Conservation (phyloP, 2,888 invertebrate genomes). For the Limnephilus lunatus region DNA sequence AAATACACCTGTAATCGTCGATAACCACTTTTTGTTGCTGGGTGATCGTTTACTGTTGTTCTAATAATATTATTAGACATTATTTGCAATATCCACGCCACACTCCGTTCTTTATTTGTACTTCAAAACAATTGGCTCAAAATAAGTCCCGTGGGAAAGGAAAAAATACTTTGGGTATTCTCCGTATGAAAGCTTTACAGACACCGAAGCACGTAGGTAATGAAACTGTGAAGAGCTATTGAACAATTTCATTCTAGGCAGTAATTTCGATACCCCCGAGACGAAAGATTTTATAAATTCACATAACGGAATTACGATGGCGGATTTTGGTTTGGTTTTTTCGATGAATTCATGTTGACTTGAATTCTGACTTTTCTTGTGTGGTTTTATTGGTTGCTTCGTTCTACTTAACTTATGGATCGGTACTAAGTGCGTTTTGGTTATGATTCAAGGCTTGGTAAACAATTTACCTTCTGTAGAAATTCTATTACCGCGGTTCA, state of each 20-base stretch:
- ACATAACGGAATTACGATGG: not conserved
- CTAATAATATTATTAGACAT: conserved; percentile 23
- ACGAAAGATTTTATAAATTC: not conserved
- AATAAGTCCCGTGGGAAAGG: conserved; percentile 32
- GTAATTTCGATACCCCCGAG: not conserved
- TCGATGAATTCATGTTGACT: not conserved
- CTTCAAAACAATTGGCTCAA: not conserved
- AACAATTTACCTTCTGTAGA: not conserved
- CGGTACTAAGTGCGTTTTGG: conserved; percentile 36
- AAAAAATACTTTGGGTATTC: not conserved
- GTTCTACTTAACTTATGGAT: conserved; percentile 38
- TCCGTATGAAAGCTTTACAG: conserved; percentile 15
- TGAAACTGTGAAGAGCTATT: conserved; percentile 24
- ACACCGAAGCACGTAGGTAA: conserved; percentile 45
- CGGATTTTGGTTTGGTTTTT: not conserved
- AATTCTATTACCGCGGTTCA: not conserved
- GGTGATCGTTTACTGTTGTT: not conserved
- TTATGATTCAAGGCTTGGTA: conserved; percentile 6
- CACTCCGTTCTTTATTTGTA: not conserved
- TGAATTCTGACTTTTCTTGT: not conserved
- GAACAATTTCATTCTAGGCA: not conserved
- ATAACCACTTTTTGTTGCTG: not conserved
- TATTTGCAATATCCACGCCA: conserved; percentile 4
- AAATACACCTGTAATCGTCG: not conserved
- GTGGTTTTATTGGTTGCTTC: not conserved